phyloP scores from a whole-genome alignment of 2,113 vertebrate species.

The Phalacrocorax brasilianus region DNA sequence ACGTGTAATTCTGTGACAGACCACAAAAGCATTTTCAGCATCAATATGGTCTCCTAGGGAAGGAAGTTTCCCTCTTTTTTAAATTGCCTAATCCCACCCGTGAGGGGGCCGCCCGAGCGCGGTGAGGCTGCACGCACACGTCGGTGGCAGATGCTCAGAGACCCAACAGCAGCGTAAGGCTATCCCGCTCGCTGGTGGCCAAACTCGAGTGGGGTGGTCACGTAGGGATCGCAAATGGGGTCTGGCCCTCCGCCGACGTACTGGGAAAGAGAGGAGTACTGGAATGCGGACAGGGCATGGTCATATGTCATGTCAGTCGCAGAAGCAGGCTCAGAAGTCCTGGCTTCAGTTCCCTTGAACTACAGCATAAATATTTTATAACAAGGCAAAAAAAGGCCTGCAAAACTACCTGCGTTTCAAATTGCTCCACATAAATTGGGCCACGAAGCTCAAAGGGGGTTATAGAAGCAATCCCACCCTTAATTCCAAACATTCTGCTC shows the following conservation, averaged over 20 bases:
- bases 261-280: background rate
- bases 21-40: background rate
- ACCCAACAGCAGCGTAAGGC: accelerated
- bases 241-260: background rate
- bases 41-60: background rate
- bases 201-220: background rate
- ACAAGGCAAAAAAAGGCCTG: background rate
- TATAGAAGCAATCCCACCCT: background rate
- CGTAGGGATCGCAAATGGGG: accelerated
- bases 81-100: accelerated
- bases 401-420: background rate
- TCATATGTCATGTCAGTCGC: accelerated
- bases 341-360: background rate
- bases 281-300: accelerated
- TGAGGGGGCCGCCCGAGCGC: background rate
- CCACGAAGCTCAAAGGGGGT: background rate
- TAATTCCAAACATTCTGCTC: background rate
- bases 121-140: accelerated
- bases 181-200: accelerated
- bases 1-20: background rate
- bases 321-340: background rate
- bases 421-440: background rate
- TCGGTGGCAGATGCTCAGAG: background rate
- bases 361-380: background rate
- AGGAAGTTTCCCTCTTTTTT: background rate